Percentiles rank a stretch among this genome's conserved stretches.
phyloP scores from a whole-genome alignment of 2,888 invertebrate species.

The Malthinus flaveolus region DNA sequence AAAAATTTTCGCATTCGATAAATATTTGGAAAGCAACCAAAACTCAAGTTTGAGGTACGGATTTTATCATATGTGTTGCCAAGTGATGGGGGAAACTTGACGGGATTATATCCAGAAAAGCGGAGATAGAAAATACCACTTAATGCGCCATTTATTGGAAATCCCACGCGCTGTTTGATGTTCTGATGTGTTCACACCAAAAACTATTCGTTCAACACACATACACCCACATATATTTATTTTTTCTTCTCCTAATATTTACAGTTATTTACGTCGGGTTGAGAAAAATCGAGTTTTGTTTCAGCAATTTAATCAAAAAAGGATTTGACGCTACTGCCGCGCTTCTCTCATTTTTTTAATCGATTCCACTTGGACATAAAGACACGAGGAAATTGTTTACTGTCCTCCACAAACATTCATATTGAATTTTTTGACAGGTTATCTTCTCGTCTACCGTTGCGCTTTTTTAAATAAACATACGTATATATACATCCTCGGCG shows the following conservation, averaged over 20 bases:
- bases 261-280: not conserved
- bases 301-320: too few species aligned
- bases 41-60: conserved; percentile 10
- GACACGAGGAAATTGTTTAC: too few species aligned
- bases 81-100: conserved; percentile 24
- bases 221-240: conserved; percentile 3
- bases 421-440: too few species aligned
- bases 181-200: conserved; percentile 29
- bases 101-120: conserved; percentile 25
- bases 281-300: too few species aligned
- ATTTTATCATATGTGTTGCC: conserved; percentile 26
- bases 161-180: conserved; percentile 30
- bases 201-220: conserved; percentile 25
- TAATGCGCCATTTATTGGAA: conserved; percentile 31
- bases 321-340: too few species aligned
- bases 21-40: conserved; percentile 20
- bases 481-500: too few species aligned
- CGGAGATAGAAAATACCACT: conserved; percentile 30
- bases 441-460: too few species aligned
- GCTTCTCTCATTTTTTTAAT: too few species aligned
- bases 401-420: too few species aligned
- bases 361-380: too few species aligned
- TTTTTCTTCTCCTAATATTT: conserved; percentile 24
- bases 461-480: too few species aligned
- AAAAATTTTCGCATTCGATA: conserved; percentile 5